Evolutionary conservation across 2,888 invertebrate species (phyloP).

Genomic region (Athripsodes cinereus): DNA sequence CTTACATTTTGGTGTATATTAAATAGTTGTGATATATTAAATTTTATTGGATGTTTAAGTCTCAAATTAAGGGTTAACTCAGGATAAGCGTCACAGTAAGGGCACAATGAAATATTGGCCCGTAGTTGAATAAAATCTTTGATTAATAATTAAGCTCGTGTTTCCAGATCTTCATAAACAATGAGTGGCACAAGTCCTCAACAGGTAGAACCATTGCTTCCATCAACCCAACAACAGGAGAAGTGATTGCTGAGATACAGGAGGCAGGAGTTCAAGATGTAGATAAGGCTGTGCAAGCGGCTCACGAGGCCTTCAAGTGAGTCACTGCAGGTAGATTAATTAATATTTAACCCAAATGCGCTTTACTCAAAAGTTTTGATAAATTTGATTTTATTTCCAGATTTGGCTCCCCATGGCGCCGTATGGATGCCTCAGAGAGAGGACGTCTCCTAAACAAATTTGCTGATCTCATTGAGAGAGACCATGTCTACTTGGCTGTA

Average conservation of each 20-base stretch:
- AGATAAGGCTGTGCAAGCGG: slow-evolving; percentile 73
- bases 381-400: slow-evolving; percentile 32
- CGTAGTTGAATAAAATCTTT: too few species aligned
- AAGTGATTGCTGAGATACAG: slow-evolving; percentile 75
- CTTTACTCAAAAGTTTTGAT: too few species aligned
- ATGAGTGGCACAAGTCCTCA: slow-evolving; percentile 89
- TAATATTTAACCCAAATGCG: too few species aligned
- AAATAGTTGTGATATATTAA: too few species aligned
- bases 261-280: slow-evolving; percentile 70
- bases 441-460: slow-evolving; percentile 69
- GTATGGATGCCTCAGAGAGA: slow-evolving; percentile 80
- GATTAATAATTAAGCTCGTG: neutral
- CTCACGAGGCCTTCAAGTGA: slow-evolving; percentile 67
- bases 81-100: too few species aligned
- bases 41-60: too few species aligned
- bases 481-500: slow-evolving; percentile 75
- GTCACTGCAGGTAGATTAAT: too few species aligned
- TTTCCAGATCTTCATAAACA: slow-evolving; percentile 87
- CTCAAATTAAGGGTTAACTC: too few species aligned
- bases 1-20: too few species aligned
- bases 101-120: too few species aligned
- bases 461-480: slow-evolving; percentile 78
- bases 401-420: slow-evolving; percentile 73
- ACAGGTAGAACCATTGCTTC: slow-evolving; percentile 84
- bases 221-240: slow-evolving; percentile 76